A percentile compares a stretch with the other conserved stretches of the same genome.
Conservation (phyloP, 2,888 invertebrate species). For the Ephialtes manifestator region DNA sequence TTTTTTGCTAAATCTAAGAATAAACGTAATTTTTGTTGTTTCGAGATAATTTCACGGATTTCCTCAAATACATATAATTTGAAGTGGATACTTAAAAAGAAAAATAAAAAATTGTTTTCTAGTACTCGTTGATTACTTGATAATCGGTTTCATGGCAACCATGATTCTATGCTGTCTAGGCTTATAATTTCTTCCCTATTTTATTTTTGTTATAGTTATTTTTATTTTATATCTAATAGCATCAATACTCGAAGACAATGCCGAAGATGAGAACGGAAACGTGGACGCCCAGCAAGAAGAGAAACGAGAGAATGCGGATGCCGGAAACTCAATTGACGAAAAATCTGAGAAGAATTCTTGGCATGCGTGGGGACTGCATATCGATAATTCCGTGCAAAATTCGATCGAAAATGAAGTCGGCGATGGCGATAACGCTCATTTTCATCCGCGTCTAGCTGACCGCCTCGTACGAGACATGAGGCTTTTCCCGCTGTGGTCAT, state of each 20-base stretch:
- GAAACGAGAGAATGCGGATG: not conserved
- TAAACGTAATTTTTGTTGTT: not conserved
- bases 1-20: not conserved
- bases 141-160: not conserved
- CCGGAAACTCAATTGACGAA: not conserved
- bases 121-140: not conserved
- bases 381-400: not conserved
- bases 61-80: not conserved
- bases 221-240: not conserved
- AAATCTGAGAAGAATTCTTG: constrained; percentile 1
- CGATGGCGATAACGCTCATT: constrained; percentile 37
- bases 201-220: not conserved
- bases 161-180: not conserved
- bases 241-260: not conserved
- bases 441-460: constrained; percentile 38
- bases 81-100: not conserved
- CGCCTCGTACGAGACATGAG: constrained; percentile 37
- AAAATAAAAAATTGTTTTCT: not conserved
- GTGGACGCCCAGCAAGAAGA: not conserved
- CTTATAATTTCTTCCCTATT: not conserved
- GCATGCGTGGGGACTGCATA: not conserved
- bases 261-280: not conserved
- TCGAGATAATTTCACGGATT: not conserved
- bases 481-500: constrained; percentile 58
- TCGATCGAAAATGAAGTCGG: constrained; percentile 13